Percentiles rank a stretch among this genome's conserved stretches.
These are phyloP conservation scores for Oncorhynchus clarkii DNA, from an alignment of 2,113 vertebrate species.

Conservation along the genomic window DNA sequence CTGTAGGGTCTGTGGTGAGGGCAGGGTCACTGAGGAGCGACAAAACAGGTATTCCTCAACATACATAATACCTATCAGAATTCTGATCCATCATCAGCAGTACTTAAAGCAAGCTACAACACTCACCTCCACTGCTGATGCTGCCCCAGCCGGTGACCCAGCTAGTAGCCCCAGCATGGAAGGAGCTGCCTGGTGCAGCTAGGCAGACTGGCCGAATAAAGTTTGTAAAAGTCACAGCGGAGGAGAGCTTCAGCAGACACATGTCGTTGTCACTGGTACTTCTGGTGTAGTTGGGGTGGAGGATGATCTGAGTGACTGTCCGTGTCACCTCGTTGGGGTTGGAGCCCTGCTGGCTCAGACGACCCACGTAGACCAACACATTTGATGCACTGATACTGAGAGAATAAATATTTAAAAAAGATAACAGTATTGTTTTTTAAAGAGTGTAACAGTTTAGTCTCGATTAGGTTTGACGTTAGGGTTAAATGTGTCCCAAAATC, in stretches of 20 bases:
- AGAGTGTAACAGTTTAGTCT: background rate
- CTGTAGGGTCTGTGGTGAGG: background rate
- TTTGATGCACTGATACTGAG: fast-evolving
- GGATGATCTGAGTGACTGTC: background rate
- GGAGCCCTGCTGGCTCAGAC: background rate
- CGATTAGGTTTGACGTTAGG: no score
- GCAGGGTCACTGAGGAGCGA: constrained; percentile 9
- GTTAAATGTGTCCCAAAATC: no score
- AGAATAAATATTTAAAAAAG: background rate
- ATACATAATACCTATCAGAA: constrained; percentile 4
- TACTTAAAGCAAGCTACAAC: background rate
- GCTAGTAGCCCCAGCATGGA: constrained; percentile 11
- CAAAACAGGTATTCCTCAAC: background rate
- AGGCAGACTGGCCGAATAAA: no score
- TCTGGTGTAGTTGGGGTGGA: no score
- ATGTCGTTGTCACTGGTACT: no score
- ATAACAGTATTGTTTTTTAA: background rate
- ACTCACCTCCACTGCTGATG: constrained; percentile 22
- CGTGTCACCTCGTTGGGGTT: constrained; percentile 11
- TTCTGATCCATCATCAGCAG: background rate
- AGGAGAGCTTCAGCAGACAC: no score
- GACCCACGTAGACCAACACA: constrained; percentile 29
- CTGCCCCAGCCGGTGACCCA: constrained; percentile 73
- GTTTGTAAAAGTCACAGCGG: no score
- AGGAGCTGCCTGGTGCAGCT: constrained; percentile 30